A percentile compares a stretch with the other conserved stretches of the same genome.
Conservation (phyloP, 2,888 invertebrate species). For the Perizoma flavofasciatum region DNA sequence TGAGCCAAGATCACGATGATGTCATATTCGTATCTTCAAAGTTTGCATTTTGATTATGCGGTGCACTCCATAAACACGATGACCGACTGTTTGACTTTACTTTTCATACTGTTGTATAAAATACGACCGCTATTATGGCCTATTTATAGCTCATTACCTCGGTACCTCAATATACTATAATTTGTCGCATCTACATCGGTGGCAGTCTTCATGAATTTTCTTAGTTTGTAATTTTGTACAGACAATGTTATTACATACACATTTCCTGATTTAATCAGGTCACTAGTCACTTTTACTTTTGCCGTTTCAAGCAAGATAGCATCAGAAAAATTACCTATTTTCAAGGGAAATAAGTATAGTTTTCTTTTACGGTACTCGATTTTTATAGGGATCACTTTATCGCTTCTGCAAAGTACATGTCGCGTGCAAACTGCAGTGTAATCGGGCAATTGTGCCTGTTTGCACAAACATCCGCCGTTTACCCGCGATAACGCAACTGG, state of each 20-base stretch:
- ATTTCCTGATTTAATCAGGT: too few relatives aligned
- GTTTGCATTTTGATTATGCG: slow-evolving; percentile 30
- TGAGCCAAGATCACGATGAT: slow-evolving; percentile 49
- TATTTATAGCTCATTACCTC: slow-evolving; percentile 29
- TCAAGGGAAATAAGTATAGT: too few relatives aligned
- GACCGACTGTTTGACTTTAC: slow-evolving; percentile 31
- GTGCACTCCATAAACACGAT: slow-evolving; percentile 36
- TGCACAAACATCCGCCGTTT: slow-evolving; percentile 72
- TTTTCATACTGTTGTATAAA: slow-evolving; percentile 15
- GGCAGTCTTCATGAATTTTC: too few relatives aligned
- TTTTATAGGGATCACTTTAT: not conserved
- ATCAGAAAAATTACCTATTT: too few relatives aligned
- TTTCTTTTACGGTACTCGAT: too few relatives aligned
- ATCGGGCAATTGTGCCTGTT: slow-evolving; percentile 49
- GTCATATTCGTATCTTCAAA: slow-evolving; percentile 42
- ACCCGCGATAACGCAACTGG: slow-evolving; percentile 61
- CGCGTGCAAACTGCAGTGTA: slow-evolving; percentile 37
- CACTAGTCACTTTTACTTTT: too few relatives aligned
- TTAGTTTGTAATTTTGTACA: too few relatives aligned
- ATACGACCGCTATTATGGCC: slow-evolving; percentile 23
- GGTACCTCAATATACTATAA: not conserved
- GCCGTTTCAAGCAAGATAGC: too few relatives aligned
- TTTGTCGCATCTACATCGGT: too few relatives aligned
- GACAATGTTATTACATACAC: too few relatives aligned
- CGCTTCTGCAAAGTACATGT: slow-evolving; percentile 28